These are phyloP conservation scores for Carpatolechia fugitivella DNA, from an alignment of 2,888 invertebrate species.

Conservation along the genomic window DNA sequence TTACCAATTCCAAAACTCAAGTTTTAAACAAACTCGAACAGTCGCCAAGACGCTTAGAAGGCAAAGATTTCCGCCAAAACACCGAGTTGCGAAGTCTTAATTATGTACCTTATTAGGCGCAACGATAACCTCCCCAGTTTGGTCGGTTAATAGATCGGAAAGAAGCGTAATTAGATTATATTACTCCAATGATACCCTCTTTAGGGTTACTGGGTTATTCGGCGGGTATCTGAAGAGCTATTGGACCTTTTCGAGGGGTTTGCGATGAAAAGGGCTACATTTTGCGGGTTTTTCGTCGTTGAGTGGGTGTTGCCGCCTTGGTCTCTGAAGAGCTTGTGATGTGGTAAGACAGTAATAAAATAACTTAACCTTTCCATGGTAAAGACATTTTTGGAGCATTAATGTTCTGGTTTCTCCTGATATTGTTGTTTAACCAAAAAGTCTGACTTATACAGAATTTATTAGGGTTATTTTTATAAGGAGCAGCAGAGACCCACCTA, in stretches of 20 bases:
- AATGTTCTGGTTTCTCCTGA: no score
- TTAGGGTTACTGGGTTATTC: neutral
- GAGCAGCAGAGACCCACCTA: no score
- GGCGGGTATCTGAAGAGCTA: neutral
- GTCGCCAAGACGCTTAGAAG: neutral
- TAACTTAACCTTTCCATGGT: no score
- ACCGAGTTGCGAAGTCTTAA: neutral
- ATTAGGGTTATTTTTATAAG: no score
- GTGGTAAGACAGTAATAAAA: no score
- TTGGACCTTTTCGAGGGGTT: neutral
- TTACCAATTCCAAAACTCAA: neutral
- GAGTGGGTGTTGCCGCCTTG: no score
- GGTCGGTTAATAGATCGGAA: constrained; percentile 46
- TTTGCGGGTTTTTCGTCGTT: neutral
- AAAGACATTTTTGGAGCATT: no score
- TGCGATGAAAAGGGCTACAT: neutral
- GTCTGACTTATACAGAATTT: no score
- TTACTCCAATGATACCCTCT: constrained; percentile 4
- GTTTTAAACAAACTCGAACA: neutral
- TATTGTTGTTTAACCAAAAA: no score
- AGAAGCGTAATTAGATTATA: constrained; percentile 25
- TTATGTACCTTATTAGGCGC: neutral
- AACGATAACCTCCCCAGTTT: constrained; percentile 23
- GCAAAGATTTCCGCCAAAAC: neutral
- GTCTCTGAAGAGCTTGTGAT: no score